Conservation (phyloP, 1,140 invertebrate genomes). For the Stegodyphus mimosarum region DNA sequence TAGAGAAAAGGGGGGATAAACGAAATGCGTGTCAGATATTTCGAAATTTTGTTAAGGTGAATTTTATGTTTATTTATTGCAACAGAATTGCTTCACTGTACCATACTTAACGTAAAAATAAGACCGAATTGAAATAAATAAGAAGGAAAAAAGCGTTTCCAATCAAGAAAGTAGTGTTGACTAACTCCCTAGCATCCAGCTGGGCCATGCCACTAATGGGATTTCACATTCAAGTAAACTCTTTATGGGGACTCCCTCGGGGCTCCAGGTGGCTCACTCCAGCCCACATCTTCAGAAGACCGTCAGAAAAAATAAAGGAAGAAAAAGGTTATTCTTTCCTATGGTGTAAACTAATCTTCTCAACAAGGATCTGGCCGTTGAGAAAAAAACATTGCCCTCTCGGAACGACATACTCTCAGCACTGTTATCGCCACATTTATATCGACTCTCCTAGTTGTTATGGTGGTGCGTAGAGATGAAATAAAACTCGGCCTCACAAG, state of each 20-base stretch:
- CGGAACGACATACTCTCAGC: constrained; percentile 15
- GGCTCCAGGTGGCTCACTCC: constrained; percentile 20
- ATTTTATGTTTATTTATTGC: too few relatives aligned
- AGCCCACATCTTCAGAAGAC: not conserved
- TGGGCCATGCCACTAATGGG: constrained; percentile 20
- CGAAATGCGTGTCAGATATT: too few relatives aligned
- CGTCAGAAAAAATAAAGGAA: not conserved
- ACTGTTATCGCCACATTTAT: constrained; percentile 41
- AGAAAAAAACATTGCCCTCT: not conserved
- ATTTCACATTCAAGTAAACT: constrained; percentile 10
- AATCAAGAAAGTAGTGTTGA: constrained; percentile 45
- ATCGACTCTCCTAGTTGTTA: constrained; percentile 20
- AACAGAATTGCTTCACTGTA: too few relatives aligned
- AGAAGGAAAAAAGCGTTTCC: not conserved
- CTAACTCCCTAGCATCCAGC: constrained; percentile 1
- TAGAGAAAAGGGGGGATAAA: too few relatives aligned
- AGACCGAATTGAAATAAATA: too few relatives aligned
- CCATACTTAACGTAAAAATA: too few relatives aligned
- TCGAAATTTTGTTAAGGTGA: too few relatives aligned
- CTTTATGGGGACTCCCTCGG: not conserved
- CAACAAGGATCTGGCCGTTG: not conserved
- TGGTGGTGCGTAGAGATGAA: constrained; percentile 3
- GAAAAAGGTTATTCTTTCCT: not conserved
- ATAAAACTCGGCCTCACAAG: constrained; percentile 11
- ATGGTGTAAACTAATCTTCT: constrained; percentile 22